Evolutionary conservation across 2,888 invertebrate genomes (phyloP).

Genomic region (Mystacides longicornis): DNA sequence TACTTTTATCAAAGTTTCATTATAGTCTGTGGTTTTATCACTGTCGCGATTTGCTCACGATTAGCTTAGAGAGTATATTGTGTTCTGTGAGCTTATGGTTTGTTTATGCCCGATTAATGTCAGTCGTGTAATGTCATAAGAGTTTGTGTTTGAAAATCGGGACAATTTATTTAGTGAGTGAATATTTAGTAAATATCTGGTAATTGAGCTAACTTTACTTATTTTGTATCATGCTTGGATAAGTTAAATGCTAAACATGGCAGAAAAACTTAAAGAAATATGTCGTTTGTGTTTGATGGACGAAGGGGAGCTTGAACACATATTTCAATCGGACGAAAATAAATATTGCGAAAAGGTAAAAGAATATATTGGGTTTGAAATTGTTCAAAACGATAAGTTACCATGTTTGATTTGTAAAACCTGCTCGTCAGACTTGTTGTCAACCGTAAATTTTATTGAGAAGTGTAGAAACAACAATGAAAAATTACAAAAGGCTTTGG

Average conservation of each 20-base stretch:
- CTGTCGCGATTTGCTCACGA: too few relatives aligned
- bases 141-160: too few relatives aligned
- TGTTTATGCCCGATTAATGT: too few relatives aligned
- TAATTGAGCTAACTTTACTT: too few relatives aligned
- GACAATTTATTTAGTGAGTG: too few relatives aligned
- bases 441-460: constrained; percentile 7
- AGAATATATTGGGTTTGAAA: constrained; percentile 12
- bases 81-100: too few relatives aligned
- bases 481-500: constrained; percentile 8
- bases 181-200: too few relatives aligned
- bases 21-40: too few relatives aligned
- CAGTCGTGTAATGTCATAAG: too few relatives aligned
- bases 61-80: too few relatives aligned
- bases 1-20: too few relatives aligned
- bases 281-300: constrained; percentile 13
- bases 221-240: too few relatives aligned
- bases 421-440: constrained; percentile 7
- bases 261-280: not conserved
- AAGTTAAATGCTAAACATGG: not conserved
- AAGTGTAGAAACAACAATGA: constrained; percentile 5
- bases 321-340: not conserved
- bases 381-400: constrained; percentile 9
- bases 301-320: not conserved
- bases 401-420: constrained; percentile 10
- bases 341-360: constrained; percentile 12